Conservation (phyloP, 2,888 invertebrate species). For the Brachypterus glaber region DNA sequence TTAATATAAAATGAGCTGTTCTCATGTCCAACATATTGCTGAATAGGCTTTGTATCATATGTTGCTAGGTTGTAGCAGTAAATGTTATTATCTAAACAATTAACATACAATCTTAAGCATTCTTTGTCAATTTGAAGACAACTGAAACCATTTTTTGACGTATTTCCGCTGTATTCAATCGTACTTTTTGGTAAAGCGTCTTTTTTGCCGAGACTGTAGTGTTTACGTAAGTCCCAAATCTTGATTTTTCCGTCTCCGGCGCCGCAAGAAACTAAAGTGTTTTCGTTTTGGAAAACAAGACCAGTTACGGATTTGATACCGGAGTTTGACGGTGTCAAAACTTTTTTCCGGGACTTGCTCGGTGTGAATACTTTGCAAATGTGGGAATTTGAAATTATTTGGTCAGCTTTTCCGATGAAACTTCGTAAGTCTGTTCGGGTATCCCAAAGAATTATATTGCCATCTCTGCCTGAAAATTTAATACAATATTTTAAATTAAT, state of each 20-base stretch:
- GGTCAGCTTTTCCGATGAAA: constrained; percentile 52
- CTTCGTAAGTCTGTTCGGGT: constrained; percentile 46
- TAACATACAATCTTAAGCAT: constrained; percentile 65
- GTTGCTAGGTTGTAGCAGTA: constrained; percentile 75
- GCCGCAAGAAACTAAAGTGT: constrained; percentile 73
- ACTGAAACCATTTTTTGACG: constrained; percentile 64
- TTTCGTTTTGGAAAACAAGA: constrained; percentile 70
- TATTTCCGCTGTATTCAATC: constrained; percentile 65
- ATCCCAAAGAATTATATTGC: constrained; percentile 82
- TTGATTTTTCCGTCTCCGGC: constrained; percentile 81
- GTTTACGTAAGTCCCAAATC: constrained; percentile 68
- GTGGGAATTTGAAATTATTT: constrained; percentile 61
- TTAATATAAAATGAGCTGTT: constrained; percentile 80
- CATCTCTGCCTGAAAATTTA: constrained; percentile 54
- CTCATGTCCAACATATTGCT: constrained; percentile 61
- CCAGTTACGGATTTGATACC: constrained; percentile 71
- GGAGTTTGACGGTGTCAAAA: constrained; percentile 30
- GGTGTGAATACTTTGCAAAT: constrained; percentile 42
- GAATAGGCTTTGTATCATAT: constrained; percentile 55
- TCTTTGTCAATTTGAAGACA: constrained; percentile 66
- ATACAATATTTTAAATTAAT: background rate
- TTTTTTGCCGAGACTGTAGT: constrained; percentile 58
- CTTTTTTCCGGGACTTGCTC: constrained; percentile 25
- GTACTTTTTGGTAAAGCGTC: constrained; percentile 63
- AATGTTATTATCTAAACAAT: constrained; percentile 77